Percentiles rank a stretch among this genome's conserved stretches.
phyloP scores from a whole-genome alignment of 2,113 vertebrate species.

The Pomatostomus ruficeps region DNA sequence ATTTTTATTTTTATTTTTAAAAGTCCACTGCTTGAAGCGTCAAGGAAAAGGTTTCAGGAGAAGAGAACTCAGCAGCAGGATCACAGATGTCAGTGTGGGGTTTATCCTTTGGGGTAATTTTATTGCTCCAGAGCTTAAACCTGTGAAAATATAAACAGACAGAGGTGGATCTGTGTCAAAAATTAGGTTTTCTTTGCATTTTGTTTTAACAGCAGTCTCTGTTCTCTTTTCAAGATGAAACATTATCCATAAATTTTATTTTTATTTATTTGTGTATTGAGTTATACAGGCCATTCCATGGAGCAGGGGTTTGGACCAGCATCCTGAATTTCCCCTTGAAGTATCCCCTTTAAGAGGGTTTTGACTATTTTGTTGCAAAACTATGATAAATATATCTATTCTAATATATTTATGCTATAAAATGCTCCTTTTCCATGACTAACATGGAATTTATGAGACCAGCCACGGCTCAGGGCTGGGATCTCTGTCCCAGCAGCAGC shows the following conservation, averaged over 20 bases:
- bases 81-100: neutral
- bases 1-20: too few species aligned
- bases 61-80: conserved; percentile 6
- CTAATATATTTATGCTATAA: neutral
- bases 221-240: neutral
- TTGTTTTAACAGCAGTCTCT: neutral
- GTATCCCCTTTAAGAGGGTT: neutral
- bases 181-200: neutral
- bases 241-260: neutral
- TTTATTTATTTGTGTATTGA: neutral
- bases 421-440: neutral
- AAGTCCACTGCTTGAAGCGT: conserved; percentile 11
- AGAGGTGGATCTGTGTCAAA: neutral
- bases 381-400: neutral
- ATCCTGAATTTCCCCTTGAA: neutral
- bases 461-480: neutral
- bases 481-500: neutral
- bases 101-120: neutral
- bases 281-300: fast-evolving
- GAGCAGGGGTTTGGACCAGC: neutral
- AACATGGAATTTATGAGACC: neutral
- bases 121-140: conserved; percentile 63
- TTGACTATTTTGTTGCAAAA: neutral
- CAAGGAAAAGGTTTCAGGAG: neutral
- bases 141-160: conserved; percentile 29